Conservation (phyloP, 1,140 invertebrate species). For the Vollenhovia emeryi region DNA sequence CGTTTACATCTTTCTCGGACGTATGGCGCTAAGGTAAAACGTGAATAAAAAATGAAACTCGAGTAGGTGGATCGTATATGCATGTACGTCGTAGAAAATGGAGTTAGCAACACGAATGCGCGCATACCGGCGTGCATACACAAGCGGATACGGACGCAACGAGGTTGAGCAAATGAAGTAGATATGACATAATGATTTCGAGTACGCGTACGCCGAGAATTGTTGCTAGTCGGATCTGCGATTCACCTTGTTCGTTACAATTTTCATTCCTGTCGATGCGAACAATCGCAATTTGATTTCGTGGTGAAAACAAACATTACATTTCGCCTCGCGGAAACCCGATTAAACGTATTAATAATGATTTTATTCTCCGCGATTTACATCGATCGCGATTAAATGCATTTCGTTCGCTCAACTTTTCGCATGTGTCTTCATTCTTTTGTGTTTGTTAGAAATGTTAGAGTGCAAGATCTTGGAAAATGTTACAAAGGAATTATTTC, state of each 20-base stretch:
- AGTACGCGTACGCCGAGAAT: slow-evolving; percentile 63
- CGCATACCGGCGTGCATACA: slow-evolving; percentile 25
- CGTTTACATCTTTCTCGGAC: slow-evolving; percentile 18
- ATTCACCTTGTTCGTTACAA: slow-evolving; percentile 62
- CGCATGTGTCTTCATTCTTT: neutral
- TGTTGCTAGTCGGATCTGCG: slow-evolving; percentile 55
- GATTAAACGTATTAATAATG: slow-evolving; percentile 57
- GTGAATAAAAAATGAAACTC: slow-evolving; percentile 42
- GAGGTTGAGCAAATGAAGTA: slow-evolving; percentile 73
- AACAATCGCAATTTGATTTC: slow-evolving; percentile 56
- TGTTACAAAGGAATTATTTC: neutral
- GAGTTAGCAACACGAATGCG: slow-evolving; percentile 59
- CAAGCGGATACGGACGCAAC: slow-evolving; percentile 55
- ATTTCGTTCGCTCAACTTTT: neutral
- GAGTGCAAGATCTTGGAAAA: neutral
- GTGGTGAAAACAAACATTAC: slow-evolving; percentile 52
- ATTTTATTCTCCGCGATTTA: slow-evolving; percentile 52
- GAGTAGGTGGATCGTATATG: slow-evolving; percentile 43
- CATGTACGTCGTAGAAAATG: slow-evolving; percentile 59
- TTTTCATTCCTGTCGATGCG: slow-evolving; percentile 61
- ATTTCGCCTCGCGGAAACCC: slow-evolving; percentile 40
- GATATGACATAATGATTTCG: slow-evolving; percentile 76
- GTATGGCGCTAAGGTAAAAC: slow-evolving; percentile 25
- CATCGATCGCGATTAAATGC: slow-evolving; percentile 38
- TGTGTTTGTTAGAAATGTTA: neutral